phyloP scores from a whole-genome alignment of 2,888 invertebrate species.

The Pseudanteris insignis region DNA sequence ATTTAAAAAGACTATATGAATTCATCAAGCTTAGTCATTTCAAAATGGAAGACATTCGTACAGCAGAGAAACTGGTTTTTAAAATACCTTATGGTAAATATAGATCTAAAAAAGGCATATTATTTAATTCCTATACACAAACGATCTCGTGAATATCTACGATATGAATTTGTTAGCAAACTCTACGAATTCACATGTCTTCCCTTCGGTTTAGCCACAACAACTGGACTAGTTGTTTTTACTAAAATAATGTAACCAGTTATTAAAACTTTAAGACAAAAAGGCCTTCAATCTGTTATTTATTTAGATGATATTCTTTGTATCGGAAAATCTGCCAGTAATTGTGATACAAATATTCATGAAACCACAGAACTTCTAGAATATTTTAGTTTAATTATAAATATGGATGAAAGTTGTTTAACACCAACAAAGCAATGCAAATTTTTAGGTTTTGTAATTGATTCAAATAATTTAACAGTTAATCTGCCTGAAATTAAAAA shows the following conservation, averaged over 20 bases:
- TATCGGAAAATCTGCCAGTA: not conserved
- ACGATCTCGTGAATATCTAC: not conserved
- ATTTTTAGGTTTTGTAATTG: conserved; percentile 1
- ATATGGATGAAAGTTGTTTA: not conserved
- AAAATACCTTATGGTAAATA: conserved; percentile 2
- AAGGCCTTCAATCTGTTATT: not conserved
- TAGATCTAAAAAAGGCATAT: conserved; percentile 7
- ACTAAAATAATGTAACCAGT: conserved; percentile 1
- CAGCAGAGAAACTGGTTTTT: conserved; percentile 1
- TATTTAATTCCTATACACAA: conserved; percentile 3
- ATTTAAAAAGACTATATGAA: conserved; percentile 3
- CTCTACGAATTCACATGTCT: conserved; percentile 3
- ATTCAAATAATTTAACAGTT: too few species aligned
- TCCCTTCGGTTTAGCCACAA: not conserved
- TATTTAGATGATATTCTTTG: conserved; percentile 5
- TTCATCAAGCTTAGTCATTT: conserved; percentile 6
- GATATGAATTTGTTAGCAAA: not conserved
- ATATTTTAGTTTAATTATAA: not conserved
- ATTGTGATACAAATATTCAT: not conserved
- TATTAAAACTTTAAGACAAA: not conserved
- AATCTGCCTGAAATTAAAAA: too few species aligned
- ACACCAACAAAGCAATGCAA: not conserved
- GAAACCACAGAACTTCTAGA: not conserved
- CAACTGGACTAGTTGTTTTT: not conserved
- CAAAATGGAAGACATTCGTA: conserved; percentile 5